Base-by-base conservation (phyloP, 2,888 invertebrate genomes). In the Diadegma fenestrale region DNA sequence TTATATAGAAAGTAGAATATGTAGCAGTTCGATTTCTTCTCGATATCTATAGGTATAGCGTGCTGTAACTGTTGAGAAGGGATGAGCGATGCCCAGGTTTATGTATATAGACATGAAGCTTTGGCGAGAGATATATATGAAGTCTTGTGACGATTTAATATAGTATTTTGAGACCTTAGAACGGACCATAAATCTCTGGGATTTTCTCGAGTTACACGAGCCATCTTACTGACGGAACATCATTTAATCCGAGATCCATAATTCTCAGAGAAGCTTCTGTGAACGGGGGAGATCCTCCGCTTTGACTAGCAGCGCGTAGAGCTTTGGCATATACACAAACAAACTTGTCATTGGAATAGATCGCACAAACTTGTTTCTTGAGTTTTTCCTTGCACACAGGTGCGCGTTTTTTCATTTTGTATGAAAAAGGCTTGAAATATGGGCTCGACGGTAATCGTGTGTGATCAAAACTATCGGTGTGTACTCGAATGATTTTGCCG, bases 401-500 rank as follows among this genome's bases (percentile, higher is more conserved):
- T 22, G 5, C 8, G 1, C 10, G 5, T 22, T 22, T 14, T 63
- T 10, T 10, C n/a, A 2, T 10, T 0, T 1, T 61, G 22, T 17
- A 5, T 43, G n/a, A 30, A 37, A 8, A 41, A 1, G 22, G 22
- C 51, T 64, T 75, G 30, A 77, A 48, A 22, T 48, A 51, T n/a
- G 66, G 14, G 64, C 37, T 77, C 51, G 33, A 22, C 51, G 17
- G n/a, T 64, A 72, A 72, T 80, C 72, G 48, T 54, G 48, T 43
- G 30, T 30, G 64, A 80, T 72, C 80, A 30, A 63, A 63, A 72
- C 63, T 80, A 71, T 80, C 41, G 43, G 51, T 77, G 54, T 63
- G 22, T 58, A 64, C 64, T 51, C 80, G 72, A 72, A 80, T 80
- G 72, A 80, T 80, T 64, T 80, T 80, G 63, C 54, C 48, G 48